Base-by-base conservation (phyloP, 2,888 invertebrate species). In the Brachyptera risi region DNA sequence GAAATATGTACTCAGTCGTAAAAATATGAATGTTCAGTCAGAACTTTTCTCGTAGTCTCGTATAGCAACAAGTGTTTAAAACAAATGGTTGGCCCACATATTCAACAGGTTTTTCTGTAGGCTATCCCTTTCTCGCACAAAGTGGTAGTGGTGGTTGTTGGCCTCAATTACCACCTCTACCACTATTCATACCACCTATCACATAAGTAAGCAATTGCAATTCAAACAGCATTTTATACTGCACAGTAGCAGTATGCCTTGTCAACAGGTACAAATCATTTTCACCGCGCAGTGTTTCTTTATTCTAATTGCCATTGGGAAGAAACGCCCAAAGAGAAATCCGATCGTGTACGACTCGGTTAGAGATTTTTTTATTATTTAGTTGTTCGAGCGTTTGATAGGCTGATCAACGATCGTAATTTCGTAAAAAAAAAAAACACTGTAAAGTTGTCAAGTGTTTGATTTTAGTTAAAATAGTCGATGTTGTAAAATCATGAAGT, bases 281-380 rank as follows among this genome's bases (percentile, higher is more conserved):
- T 54, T 37, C 54, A 19, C 21, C 24, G n/a, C n/a, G n/a, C n/a
- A 13, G 47, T n/a, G 23, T 23, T 47, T 3, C 21, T n/a, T n/a
- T n/a, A 19, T 54, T 17, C 19, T 54, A 37, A n/a, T 54, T 19
- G 35, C 37, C 54, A 2, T 7, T 19, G 35, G 54, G 54, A 37
- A 54, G 54, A 21, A 54, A 54, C 54, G 54, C 54, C 54, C 54
- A 37, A 37, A 37, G 54, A 54, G 54, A 54, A 54, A 54, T 54
- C 54, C n/a, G n/a, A n/a, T n/a, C n/a, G n/a, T n/a, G n/a, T n/a
- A n/a, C n/a, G n/a, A n/a, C n/a, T n/a, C n/a, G n/a, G n/a, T n/a
- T n/a, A n/a, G n/a, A n/a, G n/a, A n/a, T n/a, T n/a, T n/a, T n/a
- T n/a, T n/a, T n/a, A n/a, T n/a, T n/a, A n/a, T n/a, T n/a, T n/a